These are phyloP conservation scores for Diabrotica balteata DNA, from an alignment of 2,888 invertebrate species.

Conservation along the genomic window DNA sequence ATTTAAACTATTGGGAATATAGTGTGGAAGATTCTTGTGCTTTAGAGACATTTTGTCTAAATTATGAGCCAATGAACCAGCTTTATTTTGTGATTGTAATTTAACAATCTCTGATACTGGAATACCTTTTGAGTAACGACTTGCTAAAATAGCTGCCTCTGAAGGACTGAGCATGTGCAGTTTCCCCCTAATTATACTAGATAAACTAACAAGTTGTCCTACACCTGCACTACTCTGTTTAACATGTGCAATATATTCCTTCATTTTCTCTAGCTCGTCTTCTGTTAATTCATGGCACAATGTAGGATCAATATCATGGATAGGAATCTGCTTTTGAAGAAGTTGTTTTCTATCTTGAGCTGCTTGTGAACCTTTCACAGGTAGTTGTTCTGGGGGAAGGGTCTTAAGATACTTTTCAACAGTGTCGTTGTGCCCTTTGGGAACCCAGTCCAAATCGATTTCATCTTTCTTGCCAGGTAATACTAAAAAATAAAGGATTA, in stretches of 20 bases:
- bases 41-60: constrained; percentile 32
- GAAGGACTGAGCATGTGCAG: constrained; percentile 37
- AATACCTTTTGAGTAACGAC: constrained; percentile 47
- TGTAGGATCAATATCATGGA: constrained; percentile 78
- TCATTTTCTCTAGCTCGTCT: constrained; percentile 57
- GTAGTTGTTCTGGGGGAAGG: constrained; percentile 75
- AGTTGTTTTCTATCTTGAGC: constrained; percentile 80
- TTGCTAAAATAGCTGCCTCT: constrained; percentile 48
- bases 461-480: constrained; percentile 57
- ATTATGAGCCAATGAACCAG: constrained; percentile 24
- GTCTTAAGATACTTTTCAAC: constrained; percentile 59
- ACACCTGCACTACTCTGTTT: constrained; percentile 57
- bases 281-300: constrained; percentile 65
- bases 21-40: constrained; percentile 24
- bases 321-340: constrained; percentile 83
- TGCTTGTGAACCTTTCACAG: constrained; percentile 81
- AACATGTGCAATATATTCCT: constrained; percentile 58
- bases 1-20: constrained; percentile 22
- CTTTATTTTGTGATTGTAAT: constrained; percentile 44
- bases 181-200: constrained; percentile 44
- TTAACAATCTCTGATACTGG: constrained; percentile 52
- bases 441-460: constrained; percentile 59
- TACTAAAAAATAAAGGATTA: constrained; percentile 41
- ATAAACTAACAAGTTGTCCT: constrained; percentile 53
- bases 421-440: constrained; percentile 57